Evolutionary conservation across 2,113 vertebrate species (phyloP).

Genomic region (Progne subis): DNA sequence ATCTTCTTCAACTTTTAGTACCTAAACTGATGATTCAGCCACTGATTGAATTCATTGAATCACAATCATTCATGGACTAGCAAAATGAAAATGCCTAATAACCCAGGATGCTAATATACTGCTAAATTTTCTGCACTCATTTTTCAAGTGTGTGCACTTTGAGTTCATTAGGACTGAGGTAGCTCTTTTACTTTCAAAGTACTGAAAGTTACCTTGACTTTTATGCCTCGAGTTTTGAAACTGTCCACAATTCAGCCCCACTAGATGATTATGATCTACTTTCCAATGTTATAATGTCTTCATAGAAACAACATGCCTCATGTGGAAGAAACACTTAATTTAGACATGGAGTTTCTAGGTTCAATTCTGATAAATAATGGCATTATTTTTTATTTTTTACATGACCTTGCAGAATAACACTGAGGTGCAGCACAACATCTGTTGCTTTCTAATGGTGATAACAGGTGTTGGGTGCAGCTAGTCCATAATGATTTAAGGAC

Average conservation of each 20-base stretch:
- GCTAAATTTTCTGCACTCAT: not conserved
- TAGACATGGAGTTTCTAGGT: not conserved
- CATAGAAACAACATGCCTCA: not conserved
- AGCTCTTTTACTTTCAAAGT: not conserved
- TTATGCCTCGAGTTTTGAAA: not conserved
- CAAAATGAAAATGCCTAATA: constrained; percentile 15
- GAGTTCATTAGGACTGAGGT: not conserved
- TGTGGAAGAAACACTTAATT: not conserved
- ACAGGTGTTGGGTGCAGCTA: not conserved
- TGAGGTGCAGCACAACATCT: not conserved
- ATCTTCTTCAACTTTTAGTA: not conserved
- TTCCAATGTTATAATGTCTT: not conserved
- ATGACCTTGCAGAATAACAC: too few relatives aligned
- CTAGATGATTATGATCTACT: not conserved
- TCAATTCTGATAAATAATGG: not conserved
- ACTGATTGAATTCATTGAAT: not conserved
- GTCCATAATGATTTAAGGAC: not conserved
- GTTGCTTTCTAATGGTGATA: not conserved
- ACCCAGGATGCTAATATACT: not conserved
- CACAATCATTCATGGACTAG: not conserved
- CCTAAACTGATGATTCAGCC: constrained; percentile 19
- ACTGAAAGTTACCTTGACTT: not conserved
- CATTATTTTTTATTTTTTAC: not conserved
- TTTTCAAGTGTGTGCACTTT: not conserved
- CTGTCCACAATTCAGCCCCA: not conserved